phyloP scores from a whole-genome alignment of 2,797 vertebrate species.

The Apodemus agrarius region DNA sequence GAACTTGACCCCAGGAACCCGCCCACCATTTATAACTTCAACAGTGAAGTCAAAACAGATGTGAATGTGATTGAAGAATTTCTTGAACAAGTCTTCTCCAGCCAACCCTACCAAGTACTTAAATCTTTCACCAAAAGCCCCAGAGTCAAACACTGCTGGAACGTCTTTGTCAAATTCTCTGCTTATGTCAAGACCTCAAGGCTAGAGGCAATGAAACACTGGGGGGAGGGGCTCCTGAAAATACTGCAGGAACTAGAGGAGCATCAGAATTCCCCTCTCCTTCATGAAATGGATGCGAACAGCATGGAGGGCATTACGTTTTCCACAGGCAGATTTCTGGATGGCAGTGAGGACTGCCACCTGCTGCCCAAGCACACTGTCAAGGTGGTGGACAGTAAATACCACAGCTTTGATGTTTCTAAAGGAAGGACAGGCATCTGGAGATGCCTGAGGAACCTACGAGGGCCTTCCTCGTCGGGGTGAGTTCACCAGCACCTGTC shows the following conservation, averaged over 20 bases:
- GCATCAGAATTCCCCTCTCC: constrained; percentile 93
- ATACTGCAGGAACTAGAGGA: constrained; percentile 97
- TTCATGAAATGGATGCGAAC: constrained; percentile 97
- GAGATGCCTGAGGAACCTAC: constrained; percentile 96
- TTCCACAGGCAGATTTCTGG: constrained; percentile 94
- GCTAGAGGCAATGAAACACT: constrained; percentile 95
- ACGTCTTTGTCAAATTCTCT: constrained; percentile 99
- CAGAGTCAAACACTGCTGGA: constrained; percentile 97
- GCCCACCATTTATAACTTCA: constrained; percentile 97
- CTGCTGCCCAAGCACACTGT: constrained; percentile 97
- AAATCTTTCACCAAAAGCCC: constrained; percentile 95
- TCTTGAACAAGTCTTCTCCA: constrained; percentile 96
- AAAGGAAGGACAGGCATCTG: constrained; percentile 95
- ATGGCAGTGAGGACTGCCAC: constrained; percentile 97
- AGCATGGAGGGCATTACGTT: constrained; percentile 94
- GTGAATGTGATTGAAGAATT: constrained; percentile 99
- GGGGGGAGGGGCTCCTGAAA: constrained; percentile 93
- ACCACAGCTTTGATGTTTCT: constrained; percentile 96
- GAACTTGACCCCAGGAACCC: constrained; percentile 97
- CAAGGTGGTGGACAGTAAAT: constrained; percentile 98
- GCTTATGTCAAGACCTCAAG: constrained; percentile 98
- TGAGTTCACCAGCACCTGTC: constrained; percentile 98
- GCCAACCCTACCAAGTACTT: constrained; percentile 92
- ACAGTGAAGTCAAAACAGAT: constrained; percentile 97
- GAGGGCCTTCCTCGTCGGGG: constrained; percentile 86